phyloP scores from a whole-genome alignment of 2,797 vertebrate species.

The Psittacula echo region DNA sequence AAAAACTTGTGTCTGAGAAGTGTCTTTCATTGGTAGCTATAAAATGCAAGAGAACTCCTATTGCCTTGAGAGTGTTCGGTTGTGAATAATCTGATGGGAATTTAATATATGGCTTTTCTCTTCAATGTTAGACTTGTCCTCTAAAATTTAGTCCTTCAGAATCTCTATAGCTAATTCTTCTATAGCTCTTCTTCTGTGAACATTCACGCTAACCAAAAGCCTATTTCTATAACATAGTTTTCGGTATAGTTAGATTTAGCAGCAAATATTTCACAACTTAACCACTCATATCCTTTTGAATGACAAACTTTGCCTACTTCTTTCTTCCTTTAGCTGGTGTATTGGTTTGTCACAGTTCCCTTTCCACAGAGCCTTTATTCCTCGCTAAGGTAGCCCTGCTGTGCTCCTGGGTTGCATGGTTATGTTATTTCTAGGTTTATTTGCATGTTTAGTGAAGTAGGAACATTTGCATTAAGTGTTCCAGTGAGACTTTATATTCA shows the following conservation, averaged over 20 bases:
- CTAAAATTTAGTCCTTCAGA: background rate
- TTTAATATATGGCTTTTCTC: background rate
- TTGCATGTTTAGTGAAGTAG: slow-evolving; percentile 69
- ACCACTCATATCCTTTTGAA: slow-evolving; percentile 2
- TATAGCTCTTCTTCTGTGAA: background rate
- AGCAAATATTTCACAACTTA: background rate
- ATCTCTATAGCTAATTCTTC: background rate
- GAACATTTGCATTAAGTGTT: background rate
- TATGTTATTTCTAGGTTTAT: slow-evolving; percentile 32
- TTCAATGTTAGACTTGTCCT: background rate
- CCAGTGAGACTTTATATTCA: background rate
- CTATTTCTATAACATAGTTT: background rate
- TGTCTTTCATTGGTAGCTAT: background rate
- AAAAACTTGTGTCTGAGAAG: background rate
- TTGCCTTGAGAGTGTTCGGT: background rate
- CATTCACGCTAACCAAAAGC: background rate
- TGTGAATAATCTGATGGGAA: background rate
- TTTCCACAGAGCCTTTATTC: slow-evolving; percentile 72
- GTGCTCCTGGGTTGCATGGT: slow-evolving; percentile 52
- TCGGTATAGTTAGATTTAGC: slow-evolving; percentile 2
- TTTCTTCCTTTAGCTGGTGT: slow-evolving; percentile 76
- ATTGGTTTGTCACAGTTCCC: slow-evolving; percentile 75
- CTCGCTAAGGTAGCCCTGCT: slow-evolving; percentile 78
- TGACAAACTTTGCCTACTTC: slow-evolving; percentile 66
- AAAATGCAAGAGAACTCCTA: background rate